A percentile compares a stretch with the other conserved stretches of the same genome.
phyloP scores from a whole-genome alignment of 2,113 vertebrate genomes.

The Phalacrocorax brasilianus region DNA sequence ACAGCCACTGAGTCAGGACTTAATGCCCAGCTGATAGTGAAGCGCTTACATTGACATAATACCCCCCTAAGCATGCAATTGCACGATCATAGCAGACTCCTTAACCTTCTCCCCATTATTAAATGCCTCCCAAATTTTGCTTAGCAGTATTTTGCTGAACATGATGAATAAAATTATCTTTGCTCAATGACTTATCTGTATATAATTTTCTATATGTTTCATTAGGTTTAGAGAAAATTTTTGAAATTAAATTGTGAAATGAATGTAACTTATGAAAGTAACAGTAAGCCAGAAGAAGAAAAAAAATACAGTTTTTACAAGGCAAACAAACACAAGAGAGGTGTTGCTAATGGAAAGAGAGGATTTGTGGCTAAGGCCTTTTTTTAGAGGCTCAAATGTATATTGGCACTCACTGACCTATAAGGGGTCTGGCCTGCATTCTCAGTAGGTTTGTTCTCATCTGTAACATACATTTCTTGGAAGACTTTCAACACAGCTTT shows the following conservation, averaged over 20 bases:
- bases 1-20: not conserved
- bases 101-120: not conserved
- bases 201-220: not conserved
- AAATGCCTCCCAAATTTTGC: not conserved
- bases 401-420: not conserved
- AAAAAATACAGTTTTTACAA: not conserved
- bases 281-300: fast-evolving
- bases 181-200: not conserved
- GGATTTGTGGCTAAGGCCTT: not conserved
- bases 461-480: not conserved
- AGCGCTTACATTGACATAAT: not conserved
- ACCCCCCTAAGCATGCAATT: fast-evolving
- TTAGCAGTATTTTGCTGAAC: not conserved
- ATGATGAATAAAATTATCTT: not conserved
- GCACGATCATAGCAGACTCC: not conserved
- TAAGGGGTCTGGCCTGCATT: not conserved
- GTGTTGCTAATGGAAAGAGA: not conserved
- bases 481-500: not conserved
- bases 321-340: not conserved
- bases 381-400: not conserved
- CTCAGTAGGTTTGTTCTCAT: not conserved
- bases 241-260: not conserved
- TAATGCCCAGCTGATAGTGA: not conserved
- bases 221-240: not conserved
- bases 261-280: not conserved